Evolutionary conservation across 2,113 vertebrate genomes (phyloP).

Genomic region (Myotis davidii): DNA sequence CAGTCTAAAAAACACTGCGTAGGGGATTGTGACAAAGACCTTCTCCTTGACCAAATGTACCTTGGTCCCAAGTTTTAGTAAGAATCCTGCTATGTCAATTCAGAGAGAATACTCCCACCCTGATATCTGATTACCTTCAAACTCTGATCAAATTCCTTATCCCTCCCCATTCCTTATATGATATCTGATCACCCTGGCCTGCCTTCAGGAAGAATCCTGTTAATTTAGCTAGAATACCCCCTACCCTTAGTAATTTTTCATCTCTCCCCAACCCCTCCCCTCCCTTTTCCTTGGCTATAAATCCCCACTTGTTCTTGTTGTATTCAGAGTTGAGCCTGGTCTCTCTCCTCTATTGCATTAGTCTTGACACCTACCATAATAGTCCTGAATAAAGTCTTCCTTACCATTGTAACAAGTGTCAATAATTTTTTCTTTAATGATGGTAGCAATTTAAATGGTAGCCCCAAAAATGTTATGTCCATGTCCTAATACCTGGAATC

Average conservation of each 20-base stretch:
- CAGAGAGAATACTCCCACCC: not conserved
- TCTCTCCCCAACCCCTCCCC: not conserved
- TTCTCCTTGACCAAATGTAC: not conserved
- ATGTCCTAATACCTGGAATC: not conserved
- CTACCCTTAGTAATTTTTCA: not conserved
- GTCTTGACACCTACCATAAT: not conserved
- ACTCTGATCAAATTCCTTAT: not conserved
- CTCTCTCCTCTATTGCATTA: not conserved
- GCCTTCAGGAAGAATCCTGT: not conserved
- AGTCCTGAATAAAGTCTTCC: not conserved
- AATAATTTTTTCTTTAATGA: conserved; percentile 12
- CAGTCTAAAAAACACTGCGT: not conserved
- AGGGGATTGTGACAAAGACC: not conserved
- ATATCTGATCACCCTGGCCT: not conserved
- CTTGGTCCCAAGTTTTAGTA: not conserved
- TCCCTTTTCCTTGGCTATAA: not conserved
- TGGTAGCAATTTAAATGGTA: not conserved
- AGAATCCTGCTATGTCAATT: not conserved
- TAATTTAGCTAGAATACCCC: not conserved
- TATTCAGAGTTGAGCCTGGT: not conserved
- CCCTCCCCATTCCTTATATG: not conserved
- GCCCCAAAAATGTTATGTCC: not conserved
- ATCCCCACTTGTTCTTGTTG: not conserved
- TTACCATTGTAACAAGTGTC: not conserved
- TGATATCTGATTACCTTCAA: not conserved